Evolutionary conservation across 1,140 invertebrate genomes (phyloP).

Genomic region (Bathynomus jamesi): DNA sequence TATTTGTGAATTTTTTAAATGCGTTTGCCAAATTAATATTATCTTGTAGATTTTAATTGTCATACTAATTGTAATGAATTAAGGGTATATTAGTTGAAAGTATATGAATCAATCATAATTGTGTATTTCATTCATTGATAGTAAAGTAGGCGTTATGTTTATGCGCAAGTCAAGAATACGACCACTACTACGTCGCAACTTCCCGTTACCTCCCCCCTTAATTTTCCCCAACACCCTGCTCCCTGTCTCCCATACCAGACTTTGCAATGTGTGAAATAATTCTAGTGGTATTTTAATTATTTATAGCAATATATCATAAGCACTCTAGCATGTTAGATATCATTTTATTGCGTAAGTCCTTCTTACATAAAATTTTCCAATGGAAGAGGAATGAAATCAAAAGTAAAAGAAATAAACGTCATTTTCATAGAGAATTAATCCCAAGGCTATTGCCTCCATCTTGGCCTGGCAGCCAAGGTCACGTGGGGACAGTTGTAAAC

Average conservation of each 20-base stretch:
- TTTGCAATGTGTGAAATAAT: no score
- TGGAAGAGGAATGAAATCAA: neutral
- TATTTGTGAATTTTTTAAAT: no score
- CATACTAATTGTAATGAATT: no score
- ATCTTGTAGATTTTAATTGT: no score
- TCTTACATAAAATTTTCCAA: neutral
- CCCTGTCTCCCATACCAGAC: neutral
- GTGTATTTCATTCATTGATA: neutral
- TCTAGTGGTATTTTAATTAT: no score
- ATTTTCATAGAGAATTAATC: neutral
- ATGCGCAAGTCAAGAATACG: neutral
- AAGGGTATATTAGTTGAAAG: no score
- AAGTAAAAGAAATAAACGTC: neutral
- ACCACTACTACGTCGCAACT: neutral
- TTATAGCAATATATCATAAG: no score
- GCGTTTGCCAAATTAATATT: no score
- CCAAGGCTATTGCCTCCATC: neutral
- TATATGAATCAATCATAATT: no score
- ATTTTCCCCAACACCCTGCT: neutral
- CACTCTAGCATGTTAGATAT: no score
- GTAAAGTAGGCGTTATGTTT: neutral
- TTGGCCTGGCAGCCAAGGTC: neutral
- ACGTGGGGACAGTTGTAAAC: neutral
- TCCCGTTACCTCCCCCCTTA: neutral
- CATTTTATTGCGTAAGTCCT: no score